Conservation (phyloP, 53 echinoderm and acorn worm genomes). For the Apostichopus leukothele region DNA sequence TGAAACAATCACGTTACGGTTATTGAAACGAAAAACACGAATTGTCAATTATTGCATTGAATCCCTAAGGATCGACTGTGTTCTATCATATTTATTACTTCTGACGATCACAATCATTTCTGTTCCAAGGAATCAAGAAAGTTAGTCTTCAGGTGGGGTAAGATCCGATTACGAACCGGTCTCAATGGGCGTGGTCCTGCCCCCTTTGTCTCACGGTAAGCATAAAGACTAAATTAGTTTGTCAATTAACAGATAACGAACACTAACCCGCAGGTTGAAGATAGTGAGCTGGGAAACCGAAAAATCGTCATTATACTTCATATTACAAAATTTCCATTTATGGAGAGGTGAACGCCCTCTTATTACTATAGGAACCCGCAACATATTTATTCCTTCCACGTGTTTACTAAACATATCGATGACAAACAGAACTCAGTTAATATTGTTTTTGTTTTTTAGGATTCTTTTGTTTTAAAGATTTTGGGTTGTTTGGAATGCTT, state of each 20-base stretch:
- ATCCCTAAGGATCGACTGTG: background rate
- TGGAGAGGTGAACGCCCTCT: background rate
- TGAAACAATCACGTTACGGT: too few species aligned
- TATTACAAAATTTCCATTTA: background rate
- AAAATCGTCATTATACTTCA: background rate
- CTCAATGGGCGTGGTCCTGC: slow-evolving; percentile 18
- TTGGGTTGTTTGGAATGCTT: too few species aligned
- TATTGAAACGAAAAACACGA: too few species aligned
- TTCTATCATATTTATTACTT: background rate
- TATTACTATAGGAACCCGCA: too few species aligned
- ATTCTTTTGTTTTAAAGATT: too few species aligned
- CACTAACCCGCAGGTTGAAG: too few species aligned
- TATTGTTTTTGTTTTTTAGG: too few species aligned
- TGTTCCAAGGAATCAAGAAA: background rate
- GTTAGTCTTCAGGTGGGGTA: slow-evolving; percentile 27
- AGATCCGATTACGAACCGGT: slow-evolving; percentile 1
- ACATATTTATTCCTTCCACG: too few species aligned
- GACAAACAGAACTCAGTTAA: too few species aligned
- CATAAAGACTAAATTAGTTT: background rate
- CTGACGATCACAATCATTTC: background rate
- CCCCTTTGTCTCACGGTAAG: background rate
- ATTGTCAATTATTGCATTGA: too few species aligned
- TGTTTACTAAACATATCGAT: too few species aligned
- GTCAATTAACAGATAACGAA: background rate
- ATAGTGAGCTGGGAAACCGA: background rate